These are phyloP conservation scores for Lasioglossum pauxillum DNA, from an alignment of 2,888 invertebrate species.

Conservation along the genomic window DNA sequence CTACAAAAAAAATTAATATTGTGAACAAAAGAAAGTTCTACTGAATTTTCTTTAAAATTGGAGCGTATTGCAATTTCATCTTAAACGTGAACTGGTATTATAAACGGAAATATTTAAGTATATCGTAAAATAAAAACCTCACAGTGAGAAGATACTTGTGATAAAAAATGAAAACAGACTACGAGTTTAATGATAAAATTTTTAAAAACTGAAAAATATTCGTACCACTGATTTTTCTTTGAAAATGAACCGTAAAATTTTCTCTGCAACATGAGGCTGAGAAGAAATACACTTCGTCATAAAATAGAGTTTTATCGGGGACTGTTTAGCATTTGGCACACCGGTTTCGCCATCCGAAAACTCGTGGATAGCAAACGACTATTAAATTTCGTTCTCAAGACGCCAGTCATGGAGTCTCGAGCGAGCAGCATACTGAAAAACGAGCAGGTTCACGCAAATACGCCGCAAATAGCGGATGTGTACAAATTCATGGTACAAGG, in stretches of 20 bases:
- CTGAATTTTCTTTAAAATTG: too few relatives aligned
- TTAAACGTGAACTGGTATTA: too few relatives aligned
- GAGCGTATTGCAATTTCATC: too few relatives aligned
- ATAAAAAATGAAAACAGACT: too few relatives aligned
- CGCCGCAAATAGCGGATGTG: constrained; percentile 66
- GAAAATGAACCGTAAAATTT: not conserved
- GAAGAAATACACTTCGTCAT: not conserved
- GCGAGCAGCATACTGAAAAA: constrained; percentile 30
- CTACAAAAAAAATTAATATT: too few relatives aligned
- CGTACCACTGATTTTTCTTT: not conserved
- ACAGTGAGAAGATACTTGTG: too few relatives aligned
- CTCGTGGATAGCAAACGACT: not conserved
- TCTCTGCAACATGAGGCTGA: not conserved
- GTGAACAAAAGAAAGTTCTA: too few relatives aligned
- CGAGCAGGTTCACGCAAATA: constrained; percentile 47
- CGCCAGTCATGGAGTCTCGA: not conserved
- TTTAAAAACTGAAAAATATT: not conserved
- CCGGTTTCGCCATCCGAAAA: not conserved
- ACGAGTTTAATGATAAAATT: too few relatives aligned
- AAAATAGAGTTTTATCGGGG: not conserved
- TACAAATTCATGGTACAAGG: constrained; percentile 70
- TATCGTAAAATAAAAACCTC: too few relatives aligned
- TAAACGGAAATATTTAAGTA: too few relatives aligned
- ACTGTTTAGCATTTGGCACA: not conserved
- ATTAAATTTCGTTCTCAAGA: not conserved